Conservation (phyloP, 2,113 vertebrate species). For the Salvelinus alpinus region DNA sequence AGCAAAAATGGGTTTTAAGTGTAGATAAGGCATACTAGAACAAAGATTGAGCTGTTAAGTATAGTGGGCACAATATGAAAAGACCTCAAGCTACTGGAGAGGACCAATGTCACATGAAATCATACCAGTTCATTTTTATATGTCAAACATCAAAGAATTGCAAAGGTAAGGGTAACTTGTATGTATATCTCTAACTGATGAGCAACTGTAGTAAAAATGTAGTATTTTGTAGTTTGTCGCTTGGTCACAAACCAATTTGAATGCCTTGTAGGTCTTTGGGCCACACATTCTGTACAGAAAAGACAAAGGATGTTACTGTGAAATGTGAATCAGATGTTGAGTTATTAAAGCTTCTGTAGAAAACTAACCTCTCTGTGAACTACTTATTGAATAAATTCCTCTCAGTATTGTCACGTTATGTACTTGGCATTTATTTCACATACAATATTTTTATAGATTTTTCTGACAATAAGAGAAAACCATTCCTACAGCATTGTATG, state of each 20-base stretch:
- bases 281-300: slow-evolving; percentile 41
- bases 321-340: slow-evolving; percentile 16
- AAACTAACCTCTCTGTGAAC: slow-evolving; percentile 21
- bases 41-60: slow-evolving; percentile 13
- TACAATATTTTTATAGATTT: neutral
- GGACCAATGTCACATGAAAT: slow-evolving; percentile 1
- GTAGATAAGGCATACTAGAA: slow-evolving; percentile 8
- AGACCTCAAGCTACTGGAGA: slow-evolving; percentile 36
- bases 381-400: slow-evolving; percentile 18
- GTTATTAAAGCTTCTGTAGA: slow-evolving; percentile 75
- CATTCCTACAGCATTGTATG: neutral
- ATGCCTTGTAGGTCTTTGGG: slow-evolving; percentile 24
- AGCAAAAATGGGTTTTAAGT: slow-evolving; percentile 37
- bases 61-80: slow-evolving; percentile 23
- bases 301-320: neutral
- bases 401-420: slow-evolving; percentile 37
- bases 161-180: neutral
- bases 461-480: slow-evolving; percentile 12
- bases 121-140: slow-evolving; percentile 27
- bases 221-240: slow-evolving; percentile 6
- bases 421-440: neutral
- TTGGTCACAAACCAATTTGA: slow-evolving; percentile 19
- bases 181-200: slow-evolving; percentile 22
- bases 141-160: slow-evolving; percentile 12
- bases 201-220: slow-evolving; percentile 28